phyloP scores from a whole-genome alignment of 1,140 invertebrate species.

The Ceratina australensis region DNA sequence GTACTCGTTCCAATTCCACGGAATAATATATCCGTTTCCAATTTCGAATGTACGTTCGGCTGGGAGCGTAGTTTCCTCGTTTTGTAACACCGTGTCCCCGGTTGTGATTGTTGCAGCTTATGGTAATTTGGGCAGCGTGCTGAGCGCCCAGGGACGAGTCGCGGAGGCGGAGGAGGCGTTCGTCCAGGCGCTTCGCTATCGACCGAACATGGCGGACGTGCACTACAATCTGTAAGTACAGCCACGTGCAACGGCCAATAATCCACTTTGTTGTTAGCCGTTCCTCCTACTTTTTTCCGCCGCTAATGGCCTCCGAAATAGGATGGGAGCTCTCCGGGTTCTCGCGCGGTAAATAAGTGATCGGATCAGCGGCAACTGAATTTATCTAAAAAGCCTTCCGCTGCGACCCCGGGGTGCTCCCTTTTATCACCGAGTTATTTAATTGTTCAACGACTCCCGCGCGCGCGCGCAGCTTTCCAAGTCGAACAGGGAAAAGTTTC shows the following conservation, averaged over 20 bases:
- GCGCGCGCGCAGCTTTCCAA: neutral
- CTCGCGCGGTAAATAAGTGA: conserved; percentile 6
- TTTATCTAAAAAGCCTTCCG: neutral
- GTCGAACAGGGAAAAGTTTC: neutral
- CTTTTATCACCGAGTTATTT: neutral
- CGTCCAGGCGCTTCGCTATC: conserved; percentile 90
- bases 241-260: conserved; percentile 29
- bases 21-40: no score
- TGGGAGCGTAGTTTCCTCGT: no score
- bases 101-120: conserved; percentile 85
- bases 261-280: conserved; percentile 32
- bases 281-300: neutral
- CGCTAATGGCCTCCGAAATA: conserved; percentile 3
- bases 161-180: conserved; percentile 93
- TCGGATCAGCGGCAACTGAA: neutral
- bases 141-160: conserved; percentile 91
- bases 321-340: neutral
- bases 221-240: conserved; percentile 98
- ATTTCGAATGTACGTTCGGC: neutral
- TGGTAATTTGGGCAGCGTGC: conserved; percentile 94
- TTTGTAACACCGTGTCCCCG: conserved; percentile 27
- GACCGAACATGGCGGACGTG: conserved; percentile 97
- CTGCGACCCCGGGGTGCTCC: no score
- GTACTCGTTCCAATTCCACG: no score
- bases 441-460: no score